These are phyloP conservation scores for Microhierax caerulescens DNA, from an alignment of 2,797 vertebrate species.

Conservation along the genomic window DNA sequence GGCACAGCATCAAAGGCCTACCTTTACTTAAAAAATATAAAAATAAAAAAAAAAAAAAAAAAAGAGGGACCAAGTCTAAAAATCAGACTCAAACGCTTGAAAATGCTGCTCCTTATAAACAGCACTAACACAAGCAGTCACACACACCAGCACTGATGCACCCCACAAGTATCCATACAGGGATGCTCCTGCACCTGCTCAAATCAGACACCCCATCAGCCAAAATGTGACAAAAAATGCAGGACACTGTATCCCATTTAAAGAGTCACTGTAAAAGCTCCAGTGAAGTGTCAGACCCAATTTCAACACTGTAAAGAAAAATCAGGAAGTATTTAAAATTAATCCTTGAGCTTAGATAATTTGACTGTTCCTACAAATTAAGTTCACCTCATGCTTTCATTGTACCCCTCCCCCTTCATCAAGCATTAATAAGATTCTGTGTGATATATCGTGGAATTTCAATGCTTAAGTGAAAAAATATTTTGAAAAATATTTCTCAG, in stretches of 20 bases:
- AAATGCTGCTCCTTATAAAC: background rate
- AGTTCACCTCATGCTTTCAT: background rate
- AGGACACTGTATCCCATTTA: background rate
- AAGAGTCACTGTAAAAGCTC: background rate
- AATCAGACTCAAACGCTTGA: background rate
- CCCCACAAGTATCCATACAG: accelerated
- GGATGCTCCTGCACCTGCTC: background rate
- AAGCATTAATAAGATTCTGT: background rate
- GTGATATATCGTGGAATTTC: background rate
- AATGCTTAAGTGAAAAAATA: background rate
- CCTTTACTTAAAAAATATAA: background rate
- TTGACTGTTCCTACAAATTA: background rate
- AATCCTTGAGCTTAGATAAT: background rate
- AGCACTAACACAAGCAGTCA: background rate
- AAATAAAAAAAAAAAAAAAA: background rate
- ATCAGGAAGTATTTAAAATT: slow-evolving; percentile 14
- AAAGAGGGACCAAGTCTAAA: background rate
- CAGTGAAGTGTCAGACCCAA: background rate
- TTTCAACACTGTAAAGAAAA: slow-evolving; percentile 9
- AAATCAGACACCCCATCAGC: background rate
- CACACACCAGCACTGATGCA: accelerated
- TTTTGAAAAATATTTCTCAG: background rate
- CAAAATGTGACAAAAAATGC: background rate
- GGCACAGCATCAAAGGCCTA: background rate
- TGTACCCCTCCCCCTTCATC: background rate